Percentiles rank a stretch among this genome's conserved stretches.
These are phyloP conservation scores for Anadara kagoshimensis DNA, from an alignment of 1,140 invertebrate species.

Conservation along the genomic window DNA sequence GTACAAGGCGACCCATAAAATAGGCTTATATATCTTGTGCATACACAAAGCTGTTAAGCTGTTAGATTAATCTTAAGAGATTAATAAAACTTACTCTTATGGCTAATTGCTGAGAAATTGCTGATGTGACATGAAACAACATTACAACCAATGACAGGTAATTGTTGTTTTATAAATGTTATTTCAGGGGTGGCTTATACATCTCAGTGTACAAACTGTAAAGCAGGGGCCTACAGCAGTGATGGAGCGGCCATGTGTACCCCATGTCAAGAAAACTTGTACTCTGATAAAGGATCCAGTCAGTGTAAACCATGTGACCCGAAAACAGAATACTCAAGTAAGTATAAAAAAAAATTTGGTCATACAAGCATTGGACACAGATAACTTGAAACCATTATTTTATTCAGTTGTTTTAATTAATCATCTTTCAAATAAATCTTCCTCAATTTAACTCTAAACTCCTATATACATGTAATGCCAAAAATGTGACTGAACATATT, in stretches of 20 bases:
- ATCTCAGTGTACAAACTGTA: slow-evolving; percentile 78
- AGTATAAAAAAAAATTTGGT: slow-evolving; percentile 27
- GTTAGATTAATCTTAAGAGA: no score
- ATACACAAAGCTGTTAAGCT: no score
- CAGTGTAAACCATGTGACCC: slow-evolving; percentile 75
- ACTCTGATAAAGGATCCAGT: slow-evolving; percentile 72
- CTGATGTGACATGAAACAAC: no score
- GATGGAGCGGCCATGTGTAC: slow-evolving; percentile 74
- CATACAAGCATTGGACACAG: neutral
- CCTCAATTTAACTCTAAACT: no score
- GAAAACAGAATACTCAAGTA: slow-evolving; percentile 73
- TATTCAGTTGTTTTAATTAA: neutral
- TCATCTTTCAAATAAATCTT: neutral
- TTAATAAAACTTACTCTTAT: no score
- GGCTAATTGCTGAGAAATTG: no score
- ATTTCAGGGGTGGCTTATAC: slow-evolving; percentile 78
- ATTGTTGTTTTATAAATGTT: neutral
- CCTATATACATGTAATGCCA: no score
- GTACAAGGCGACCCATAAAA: no score
- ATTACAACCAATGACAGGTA: neutral
- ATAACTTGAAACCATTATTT: neutral
- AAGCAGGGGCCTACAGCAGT: slow-evolving; percentile 76
- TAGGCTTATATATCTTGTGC: no score
- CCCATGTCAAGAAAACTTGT: slow-evolving; percentile 75
- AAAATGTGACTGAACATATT: no score